Evolutionary conservation across 2,888 invertebrate genomes (phyloP).

Genomic region (Nysson spinosus): DNA sequence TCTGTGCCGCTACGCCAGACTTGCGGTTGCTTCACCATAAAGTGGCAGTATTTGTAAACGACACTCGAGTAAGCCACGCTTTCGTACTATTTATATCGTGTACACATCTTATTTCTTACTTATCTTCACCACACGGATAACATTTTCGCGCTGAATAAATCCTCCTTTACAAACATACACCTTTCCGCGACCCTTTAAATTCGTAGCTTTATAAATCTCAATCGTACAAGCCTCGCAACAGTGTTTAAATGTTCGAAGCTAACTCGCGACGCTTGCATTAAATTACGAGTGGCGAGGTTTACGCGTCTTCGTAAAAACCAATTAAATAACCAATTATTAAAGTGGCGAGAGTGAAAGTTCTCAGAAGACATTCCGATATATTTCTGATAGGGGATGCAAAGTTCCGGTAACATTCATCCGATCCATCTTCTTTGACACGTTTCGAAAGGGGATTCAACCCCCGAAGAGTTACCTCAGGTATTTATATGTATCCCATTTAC

Average conservation of each 20-base stretch:
- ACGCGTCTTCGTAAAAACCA: no score
- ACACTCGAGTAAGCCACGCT: constrained; percentile 7
- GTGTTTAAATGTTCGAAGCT: no score
- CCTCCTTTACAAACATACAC: background rate
- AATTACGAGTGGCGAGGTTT: no score
- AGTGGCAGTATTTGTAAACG: constrained; percentile 41
- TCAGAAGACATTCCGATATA: constrained; percentile 62
- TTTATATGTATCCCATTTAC: constrained; percentile 42
- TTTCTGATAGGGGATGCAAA: constrained; percentile 53
- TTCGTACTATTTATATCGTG: background rate
- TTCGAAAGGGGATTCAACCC: constrained; percentile 41
- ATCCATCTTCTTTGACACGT: constrained; percentile 41
- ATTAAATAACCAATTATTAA: no score
- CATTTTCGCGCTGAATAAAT: background rate
- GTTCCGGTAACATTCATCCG: constrained; percentile 5
- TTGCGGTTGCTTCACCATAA: constrained; percentile 33
- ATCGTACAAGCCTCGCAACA: no score
- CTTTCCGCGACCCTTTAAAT: no score
- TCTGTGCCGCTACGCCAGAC: constrained; percentile 45
- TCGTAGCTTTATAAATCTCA: no score
- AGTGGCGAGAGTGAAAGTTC: no score
- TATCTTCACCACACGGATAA: background rate
- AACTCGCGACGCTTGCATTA: no score
- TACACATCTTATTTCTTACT: constrained; percentile 4
- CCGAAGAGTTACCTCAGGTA: constrained; percentile 18